phyloP scores from a whole-genome alignment of 2,113 vertebrate species.

The Lutjanus erythropterus region DNA sequence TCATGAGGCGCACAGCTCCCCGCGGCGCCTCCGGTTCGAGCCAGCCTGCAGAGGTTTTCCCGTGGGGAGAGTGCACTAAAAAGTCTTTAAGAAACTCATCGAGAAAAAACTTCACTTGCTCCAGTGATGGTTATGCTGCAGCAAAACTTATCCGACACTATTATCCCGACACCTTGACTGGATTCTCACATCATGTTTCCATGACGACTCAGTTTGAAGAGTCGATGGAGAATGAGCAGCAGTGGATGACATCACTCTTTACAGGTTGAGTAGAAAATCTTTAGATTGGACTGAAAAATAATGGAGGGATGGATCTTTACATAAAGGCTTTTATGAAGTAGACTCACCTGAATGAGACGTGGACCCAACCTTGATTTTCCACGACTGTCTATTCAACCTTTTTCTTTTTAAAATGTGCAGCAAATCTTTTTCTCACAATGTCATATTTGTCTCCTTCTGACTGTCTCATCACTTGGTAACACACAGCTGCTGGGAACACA shows the following conservation, averaged over 20 bases:
- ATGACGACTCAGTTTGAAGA: constrained; percentile 54
- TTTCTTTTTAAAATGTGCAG: background rate
- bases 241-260: background rate
- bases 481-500: background rate
- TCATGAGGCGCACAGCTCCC: background rate
- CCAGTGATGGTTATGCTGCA: background rate
- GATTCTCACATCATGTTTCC: constrained; percentile 47
- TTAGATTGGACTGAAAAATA: background rate
- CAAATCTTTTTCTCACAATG: background rate
- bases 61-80: background rate
- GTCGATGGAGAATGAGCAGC: constrained; percentile 3
- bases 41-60: background rate
- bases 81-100: background rate
- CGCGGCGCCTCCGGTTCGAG: background rate
- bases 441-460: background rate
- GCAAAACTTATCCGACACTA: background rate
- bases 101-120: background rate
- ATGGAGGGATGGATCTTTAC: accelerated
- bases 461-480: background rate
- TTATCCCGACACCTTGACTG: constrained; percentile 20
- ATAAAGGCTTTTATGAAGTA: background rate
- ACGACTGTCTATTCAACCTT: background rate
- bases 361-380: background rate
- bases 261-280: background rate
- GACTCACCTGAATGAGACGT: background rate